Conservation (phyloP, 2,797 vertebrate species). For the Simalia tracyae region DNA sequence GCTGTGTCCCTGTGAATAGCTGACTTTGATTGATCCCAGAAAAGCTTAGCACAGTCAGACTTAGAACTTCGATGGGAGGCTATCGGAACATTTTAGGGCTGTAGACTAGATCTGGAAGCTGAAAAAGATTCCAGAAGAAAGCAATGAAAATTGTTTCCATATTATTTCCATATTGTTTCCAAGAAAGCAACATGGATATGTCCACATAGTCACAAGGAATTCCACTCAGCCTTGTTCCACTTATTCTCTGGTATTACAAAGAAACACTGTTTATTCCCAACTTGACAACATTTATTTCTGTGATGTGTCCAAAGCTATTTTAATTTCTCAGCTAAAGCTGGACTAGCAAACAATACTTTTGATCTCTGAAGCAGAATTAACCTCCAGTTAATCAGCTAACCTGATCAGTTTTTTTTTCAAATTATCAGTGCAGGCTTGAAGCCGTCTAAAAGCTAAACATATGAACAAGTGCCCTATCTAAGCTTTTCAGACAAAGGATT, state of each 20-base stretch:
- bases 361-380: constrained; percentile 37
- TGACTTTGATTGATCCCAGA: too few species aligned
- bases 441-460: constrained; percentile 34
- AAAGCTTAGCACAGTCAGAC: too few species aligned
- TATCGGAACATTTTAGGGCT: too few species aligned
- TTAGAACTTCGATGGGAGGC: too few species aligned
- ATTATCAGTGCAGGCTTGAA: constrained; percentile 24
- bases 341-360: constrained; percentile 9
- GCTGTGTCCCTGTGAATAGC: too few species aligned
- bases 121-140: too few species aligned
- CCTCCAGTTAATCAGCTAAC: not conserved
- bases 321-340: constrained; percentile 18
- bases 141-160: too few species aligned
- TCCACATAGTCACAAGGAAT: too few species aligned
- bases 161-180: too few species aligned
- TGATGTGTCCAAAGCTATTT: constrained; percentile 27
- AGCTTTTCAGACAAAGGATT: constrained; percentile 43
- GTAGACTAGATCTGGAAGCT: too few species aligned
- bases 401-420: constrained; percentile 8
- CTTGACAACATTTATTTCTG: constrained; percentile 14
- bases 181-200: too few species aligned
- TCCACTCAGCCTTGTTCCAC: too few species aligned
- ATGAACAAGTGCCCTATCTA: constrained; percentile 12
- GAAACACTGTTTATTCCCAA: not conserved
- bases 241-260: not conserved